phyloP scores from a whole-genome alignment of 2,888 invertebrate genomes.

The Hipparchia semele region DNA sequence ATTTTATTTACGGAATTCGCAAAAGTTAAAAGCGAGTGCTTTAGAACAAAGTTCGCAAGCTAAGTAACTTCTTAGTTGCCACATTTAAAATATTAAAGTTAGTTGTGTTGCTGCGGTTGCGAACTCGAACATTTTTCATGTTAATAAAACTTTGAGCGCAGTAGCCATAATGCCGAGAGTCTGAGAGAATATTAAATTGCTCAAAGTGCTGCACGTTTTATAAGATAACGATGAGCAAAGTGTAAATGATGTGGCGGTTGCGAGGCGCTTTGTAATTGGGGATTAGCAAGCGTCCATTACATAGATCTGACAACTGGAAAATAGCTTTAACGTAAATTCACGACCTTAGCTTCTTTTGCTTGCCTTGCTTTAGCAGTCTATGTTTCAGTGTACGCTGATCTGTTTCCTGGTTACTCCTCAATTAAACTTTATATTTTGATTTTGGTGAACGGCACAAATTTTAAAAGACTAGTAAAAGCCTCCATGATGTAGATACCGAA shows the following conservation, averaged over 20 bases:
- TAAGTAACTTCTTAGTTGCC: constrained; percentile 6
- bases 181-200: constrained; percentile 24
- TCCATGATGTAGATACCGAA: no score
- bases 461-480: no score
- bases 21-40: constrained; percentile 9
- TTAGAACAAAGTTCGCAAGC: constrained; percentile 2
- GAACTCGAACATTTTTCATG: constrained; percentile 19
- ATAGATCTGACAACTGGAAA: constrained; percentile 48
- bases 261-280: constrained; percentile 26
- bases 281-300: constrained; percentile 18
- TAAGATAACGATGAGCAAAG: constrained; percentile 14
- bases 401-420: no score
- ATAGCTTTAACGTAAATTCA: constrained; percentile 41
- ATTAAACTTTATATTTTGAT: no score
- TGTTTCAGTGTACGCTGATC: no score
- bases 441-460: no score
- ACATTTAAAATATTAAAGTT: constrained; percentile 24
- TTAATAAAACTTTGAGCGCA: constrained; percentile 19
- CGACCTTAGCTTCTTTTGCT: background rate
- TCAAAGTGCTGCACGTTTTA: constrained; percentile 20
- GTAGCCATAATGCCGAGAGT: constrained; percentile 7
- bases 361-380: no score
- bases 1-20: background rate
- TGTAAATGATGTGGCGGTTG: constrained; percentile 17
- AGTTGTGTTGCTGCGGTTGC: constrained; percentile 17